Percentiles rank a stretch among this genome's conserved stretches.
Evolutionary conservation across 2,888 invertebrate genomes (phyloP).

Genomic region (Oscheius onirici): DNA sequence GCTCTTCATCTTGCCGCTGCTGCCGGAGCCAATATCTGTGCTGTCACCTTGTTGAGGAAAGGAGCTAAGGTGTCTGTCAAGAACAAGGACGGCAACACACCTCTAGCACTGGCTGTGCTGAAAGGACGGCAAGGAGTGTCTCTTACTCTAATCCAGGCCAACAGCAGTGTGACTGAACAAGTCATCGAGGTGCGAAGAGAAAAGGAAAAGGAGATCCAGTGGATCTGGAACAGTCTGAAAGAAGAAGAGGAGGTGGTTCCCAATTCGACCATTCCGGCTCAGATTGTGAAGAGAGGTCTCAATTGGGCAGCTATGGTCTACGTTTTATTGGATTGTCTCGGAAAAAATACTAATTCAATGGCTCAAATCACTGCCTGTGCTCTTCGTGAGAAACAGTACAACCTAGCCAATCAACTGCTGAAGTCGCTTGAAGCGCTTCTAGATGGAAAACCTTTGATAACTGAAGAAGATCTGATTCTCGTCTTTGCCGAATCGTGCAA

Average conservation of each 20-base stretch:
- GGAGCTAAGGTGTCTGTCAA: slow-evolving; percentile 44
- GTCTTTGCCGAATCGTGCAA: slow-evolving; percentile 36
- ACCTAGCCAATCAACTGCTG: slow-evolving; percentile 50
- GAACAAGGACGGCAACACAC: slow-evolving; percentile 67
- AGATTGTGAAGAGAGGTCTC: slow-evolving; percentile 43
- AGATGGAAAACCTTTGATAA: slow-evolving; percentile 37
- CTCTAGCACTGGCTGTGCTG: slow-evolving; percentile 73
- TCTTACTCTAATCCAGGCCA: slow-evolving; percentile 60
- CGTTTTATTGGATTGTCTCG: slow-evolving; percentile 73
- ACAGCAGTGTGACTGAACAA: slow-evolving; percentile 42
- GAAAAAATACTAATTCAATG: slow-evolving; percentile 51
- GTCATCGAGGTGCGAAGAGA: slow-evolving; percentile 18
- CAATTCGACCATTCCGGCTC: slow-evolving; percentile 38
- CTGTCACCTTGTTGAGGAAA: slow-evolving; percentile 50
- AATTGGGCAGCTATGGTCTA: slow-evolving; percentile 67
- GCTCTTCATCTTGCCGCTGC: slow-evolving; percentile 74
- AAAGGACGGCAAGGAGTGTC: slow-evolving; percentile 66
- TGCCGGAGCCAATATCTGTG: slow-evolving; percentile 66
- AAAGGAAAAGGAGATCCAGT: slow-evolving; percentile 23
- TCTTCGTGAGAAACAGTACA: slow-evolving; percentile 40
- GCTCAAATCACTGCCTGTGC: slow-evolving; percentile 43
- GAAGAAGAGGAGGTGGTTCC: slow-evolving; percentile 28
- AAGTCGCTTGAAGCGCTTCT: slow-evolving; percentile 45
- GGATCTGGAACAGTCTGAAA: slow-evolving; percentile 28
- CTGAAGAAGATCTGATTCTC: slow-evolving; percentile 36